Evolutionary conservation across 2,113 vertebrate species (phyloP).

Genomic region (Procavia capensis): DNA sequence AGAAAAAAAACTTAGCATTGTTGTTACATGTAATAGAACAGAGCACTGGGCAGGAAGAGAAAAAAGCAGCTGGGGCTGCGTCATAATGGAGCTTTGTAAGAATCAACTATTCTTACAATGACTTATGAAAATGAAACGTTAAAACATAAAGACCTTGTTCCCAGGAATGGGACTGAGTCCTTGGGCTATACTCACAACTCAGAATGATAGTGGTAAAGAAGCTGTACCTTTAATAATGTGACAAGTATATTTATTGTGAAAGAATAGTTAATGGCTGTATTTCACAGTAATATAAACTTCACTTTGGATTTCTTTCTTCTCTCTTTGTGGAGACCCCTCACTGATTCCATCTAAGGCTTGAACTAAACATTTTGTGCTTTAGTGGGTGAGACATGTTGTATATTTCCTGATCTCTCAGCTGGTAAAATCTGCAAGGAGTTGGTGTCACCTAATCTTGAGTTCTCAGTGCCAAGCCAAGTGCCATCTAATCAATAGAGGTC

Average conservation of each 20-base stretch:
- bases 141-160: background rate
- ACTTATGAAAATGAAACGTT: background rate
- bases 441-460: background rate
- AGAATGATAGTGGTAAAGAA: background rate
- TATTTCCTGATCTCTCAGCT: conserved; percentile 20
- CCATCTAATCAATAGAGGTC: background rate
- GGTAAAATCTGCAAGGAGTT: background rate
- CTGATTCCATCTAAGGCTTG: background rate
- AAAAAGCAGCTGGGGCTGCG: background rate
- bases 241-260: background rate
- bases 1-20: background rate
- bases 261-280: background rate
- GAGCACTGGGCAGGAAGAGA: conserved; percentile 25
- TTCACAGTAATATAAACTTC: background rate
- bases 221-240: background rate
- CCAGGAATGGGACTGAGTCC: background rate
- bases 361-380: background rate
- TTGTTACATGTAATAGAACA: background rate
- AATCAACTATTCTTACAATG: background rate
- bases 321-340: background rate
- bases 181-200: background rate
- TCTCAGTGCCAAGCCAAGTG: too few species aligned
- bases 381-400: background rate
- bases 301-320: background rate
- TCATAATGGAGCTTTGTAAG: background rate